Base-by-base conservation (phyloP, 2,888 invertebrate species). In the Smittia aterrima region DNA sequence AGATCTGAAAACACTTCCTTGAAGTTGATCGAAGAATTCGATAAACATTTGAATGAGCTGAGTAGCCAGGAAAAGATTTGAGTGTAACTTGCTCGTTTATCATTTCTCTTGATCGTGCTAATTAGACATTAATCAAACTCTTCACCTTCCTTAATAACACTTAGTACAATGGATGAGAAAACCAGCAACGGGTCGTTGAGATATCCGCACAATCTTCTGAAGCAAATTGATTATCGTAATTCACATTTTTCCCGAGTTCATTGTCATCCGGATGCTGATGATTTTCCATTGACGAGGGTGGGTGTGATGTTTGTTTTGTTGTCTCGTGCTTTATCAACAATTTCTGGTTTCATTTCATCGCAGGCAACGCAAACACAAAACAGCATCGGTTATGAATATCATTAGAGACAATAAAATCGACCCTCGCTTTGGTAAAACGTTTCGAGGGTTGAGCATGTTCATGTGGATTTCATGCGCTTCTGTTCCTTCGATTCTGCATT, bases 231-330 rank as follows among this genome's bases (percentile, higher is more conserved):
- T 70, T 72, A 18, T 20, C 72, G 22, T 16, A 38, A 25, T 40
- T 6, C 18, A 27, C 47, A 54, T 32, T 22, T 25, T 18, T n/a
- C n/a, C 38, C 18, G 25, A 38, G 11, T 62, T 71, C 32, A 54
- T 71, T 54, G 54, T 71, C 25, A 71, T 54, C 13, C 16, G 47
- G 13, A 16, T n/a, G 4, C 4, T 47, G 13, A 47, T 53, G 13
- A n/a, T 27, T 18, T 62, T 64, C 27, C 22, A 27, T 1, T 38
- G 20, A 16, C 38, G 13, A 27, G 66, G 40, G 22, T 53, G 54
- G 53, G 70, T 54, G 70, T 72, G 58, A 72, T 72, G 72, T 72
- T 72, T 72, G 54, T 62, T 72, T 64, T 72, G 38, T n/a, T 11
- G 20, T 38, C 22, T 25, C 27, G 22, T 72, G 72, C 62, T 27